These are phyloP conservation scores for Drosophila takahashii DNA, from an alignment of 1,140 invertebrate genomes.

Conservation along the genomic window DNA sequence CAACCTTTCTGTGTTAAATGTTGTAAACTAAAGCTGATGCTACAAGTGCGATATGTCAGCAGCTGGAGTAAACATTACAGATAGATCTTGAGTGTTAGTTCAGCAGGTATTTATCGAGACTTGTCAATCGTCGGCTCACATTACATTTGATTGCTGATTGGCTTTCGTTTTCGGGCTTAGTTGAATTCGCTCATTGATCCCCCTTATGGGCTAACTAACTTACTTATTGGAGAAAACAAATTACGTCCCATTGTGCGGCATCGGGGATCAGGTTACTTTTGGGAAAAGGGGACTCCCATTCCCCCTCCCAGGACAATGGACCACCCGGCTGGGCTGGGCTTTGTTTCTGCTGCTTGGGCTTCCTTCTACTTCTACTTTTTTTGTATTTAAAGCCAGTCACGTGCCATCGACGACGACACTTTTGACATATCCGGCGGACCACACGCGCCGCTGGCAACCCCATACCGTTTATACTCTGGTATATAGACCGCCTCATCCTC, in stretches of 20 bases:
- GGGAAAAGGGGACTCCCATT: neutral
- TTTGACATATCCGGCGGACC: conserved; percentile 83
- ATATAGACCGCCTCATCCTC: conserved; percentile 16
- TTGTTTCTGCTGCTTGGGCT: conserved; percentile 36
- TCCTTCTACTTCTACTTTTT: neutral
- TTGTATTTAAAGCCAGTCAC: conserved; percentile 71
- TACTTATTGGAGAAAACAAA: conserved; percentile 60
- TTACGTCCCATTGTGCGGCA: conserved; percentile 69
- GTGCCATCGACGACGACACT: conserved; percentile 78
- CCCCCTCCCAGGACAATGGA: conserved; percentile 51
- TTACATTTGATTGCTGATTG: conserved; percentile 52
- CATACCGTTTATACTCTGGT: conserved; percentile 5
- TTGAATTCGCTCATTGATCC: conserved; percentile 19
- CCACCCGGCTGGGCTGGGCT: conserved; percentile 64
- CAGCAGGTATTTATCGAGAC: conserved; percentile 32
- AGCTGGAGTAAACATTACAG: conserved; percentile 11
- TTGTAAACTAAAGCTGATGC: conserved; percentile 13
- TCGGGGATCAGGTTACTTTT: conserved; percentile 60
- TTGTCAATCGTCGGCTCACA: conserved; percentile 49
- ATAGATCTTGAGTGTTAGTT: conserved; percentile 19
- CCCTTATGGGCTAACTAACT: conserved; percentile 38
- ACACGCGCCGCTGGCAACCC: conserved; percentile 63
- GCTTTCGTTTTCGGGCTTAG: conserved; percentile 18
- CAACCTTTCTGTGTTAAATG: conserved; percentile 9
- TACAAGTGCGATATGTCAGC: conserved; percentile 37